phyloP scores from a whole-genome alignment of 2,797 vertebrate genomes.

The Mionectes olivaceus region DNA sequence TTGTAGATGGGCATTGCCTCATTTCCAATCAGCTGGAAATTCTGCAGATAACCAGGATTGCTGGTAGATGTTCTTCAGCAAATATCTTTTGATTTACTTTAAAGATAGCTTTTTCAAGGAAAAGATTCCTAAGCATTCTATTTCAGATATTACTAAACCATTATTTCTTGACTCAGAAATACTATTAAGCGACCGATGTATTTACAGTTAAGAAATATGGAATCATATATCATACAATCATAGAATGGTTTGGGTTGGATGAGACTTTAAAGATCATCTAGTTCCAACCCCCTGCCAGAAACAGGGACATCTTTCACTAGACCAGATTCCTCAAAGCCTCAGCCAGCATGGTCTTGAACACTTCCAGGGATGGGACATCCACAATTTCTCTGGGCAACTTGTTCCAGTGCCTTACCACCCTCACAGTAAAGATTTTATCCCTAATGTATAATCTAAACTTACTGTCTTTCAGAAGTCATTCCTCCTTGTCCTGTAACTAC shows the following conservation, averaged over 20 bases:
- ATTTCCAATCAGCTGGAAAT: background rate
- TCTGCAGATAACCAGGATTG: background rate
- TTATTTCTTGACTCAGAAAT: background rate
- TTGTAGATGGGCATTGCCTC: background rate
- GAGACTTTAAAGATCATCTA: background rate
- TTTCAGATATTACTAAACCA: background rate
- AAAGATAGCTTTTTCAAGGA: background rate
- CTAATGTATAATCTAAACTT: background rate
- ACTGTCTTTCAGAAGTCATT: background rate
- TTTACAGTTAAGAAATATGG: background rate
- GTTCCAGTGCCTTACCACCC: background rate
- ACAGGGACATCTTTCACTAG: background rate
- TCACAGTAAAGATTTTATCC: background rate
- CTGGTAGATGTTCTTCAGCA: background rate
- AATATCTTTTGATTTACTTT: background rate
- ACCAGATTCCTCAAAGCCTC: background rate
- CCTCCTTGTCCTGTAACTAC: background rate
- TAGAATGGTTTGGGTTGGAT: background rate
- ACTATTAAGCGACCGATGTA: background rate
- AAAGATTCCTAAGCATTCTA: background rate
- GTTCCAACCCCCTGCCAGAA: background rate
- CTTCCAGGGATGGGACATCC: background rate
- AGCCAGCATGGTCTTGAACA: background rate
- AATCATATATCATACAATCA: background rate
- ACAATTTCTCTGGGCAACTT: background rate